Percentiles rank a stretch among this genome's conserved stretches.
phyloP scores from a whole-genome alignment of 2,113 vertebrate species.

The Capreolus pygargus region DNA sequence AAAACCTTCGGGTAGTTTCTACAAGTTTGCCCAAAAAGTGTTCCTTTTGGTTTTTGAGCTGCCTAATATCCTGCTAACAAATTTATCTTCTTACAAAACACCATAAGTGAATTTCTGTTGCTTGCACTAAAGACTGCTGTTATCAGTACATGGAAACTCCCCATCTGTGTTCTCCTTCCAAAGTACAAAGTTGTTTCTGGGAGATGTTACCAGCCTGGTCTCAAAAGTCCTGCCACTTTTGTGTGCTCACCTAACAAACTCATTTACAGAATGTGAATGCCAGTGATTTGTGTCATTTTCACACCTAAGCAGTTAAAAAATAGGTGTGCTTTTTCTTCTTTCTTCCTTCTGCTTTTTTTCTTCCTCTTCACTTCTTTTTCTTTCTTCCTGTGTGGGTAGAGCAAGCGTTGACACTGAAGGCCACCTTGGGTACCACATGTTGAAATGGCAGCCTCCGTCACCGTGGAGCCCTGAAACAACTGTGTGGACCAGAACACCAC shows the following conservation, averaged over 20 bases:
- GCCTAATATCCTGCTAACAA: neutral
- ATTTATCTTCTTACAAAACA: neutral
- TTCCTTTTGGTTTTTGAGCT: neutral
- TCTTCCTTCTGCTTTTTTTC: neutral
- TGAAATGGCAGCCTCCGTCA: neutral
- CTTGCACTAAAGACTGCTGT: neutral
- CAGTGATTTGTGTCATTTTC: neutral
- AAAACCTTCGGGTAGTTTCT: neutral
- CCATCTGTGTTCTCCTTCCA: neutral
- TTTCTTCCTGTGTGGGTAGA: neutral
- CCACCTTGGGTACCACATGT: neutral
- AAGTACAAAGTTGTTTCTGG: neutral
- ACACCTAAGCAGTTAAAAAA: neutral
- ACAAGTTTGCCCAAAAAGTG: neutral
- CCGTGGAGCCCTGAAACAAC: neutral
- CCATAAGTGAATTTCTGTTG: neutral
- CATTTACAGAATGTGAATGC: neutral
- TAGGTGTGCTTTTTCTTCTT: neutral
- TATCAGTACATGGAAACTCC: neutral
- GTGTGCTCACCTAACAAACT: neutral
- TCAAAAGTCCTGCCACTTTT: neutral
- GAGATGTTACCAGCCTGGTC: neutral
- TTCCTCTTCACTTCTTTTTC: neutral
- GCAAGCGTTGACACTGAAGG: neutral
- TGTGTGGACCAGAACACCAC: neutral